Conservation (phyloP, 1,140 invertebrate species). For the Orchesella cincta region DNA sequence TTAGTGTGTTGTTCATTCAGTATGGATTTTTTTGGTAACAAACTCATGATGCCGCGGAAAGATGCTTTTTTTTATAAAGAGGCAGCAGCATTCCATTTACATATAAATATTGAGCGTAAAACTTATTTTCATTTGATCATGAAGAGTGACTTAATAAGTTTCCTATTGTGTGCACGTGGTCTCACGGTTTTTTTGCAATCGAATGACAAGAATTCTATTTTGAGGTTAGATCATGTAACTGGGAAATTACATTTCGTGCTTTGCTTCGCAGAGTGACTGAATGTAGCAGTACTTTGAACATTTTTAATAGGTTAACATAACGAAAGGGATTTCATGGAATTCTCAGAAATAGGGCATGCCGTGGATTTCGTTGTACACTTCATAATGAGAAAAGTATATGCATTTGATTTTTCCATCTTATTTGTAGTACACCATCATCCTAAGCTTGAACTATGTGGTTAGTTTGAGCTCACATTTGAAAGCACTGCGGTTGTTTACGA, state of each 20-base stretch:
- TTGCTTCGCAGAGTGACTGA: neutral
- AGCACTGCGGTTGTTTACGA: neutral
- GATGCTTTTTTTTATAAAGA: too few species aligned
- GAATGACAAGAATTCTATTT: conserved; percentile 11
- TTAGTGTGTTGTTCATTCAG: too few species aligned
- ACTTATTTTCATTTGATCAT: neutral
- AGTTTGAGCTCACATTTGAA: neutral
- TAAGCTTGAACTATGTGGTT: neutral
- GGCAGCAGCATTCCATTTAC: too few species aligned
- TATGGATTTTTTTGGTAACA: too few species aligned
- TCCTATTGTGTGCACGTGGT: neutral
- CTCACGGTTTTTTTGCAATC: neutral
- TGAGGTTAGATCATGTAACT: conserved; percentile 3
- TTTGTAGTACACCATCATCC: neutral
- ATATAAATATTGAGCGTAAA: too few species aligned
- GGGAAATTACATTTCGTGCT: conserved; percentile 4
- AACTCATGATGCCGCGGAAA: too few species aligned
- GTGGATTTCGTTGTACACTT: neutral
- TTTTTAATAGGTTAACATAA: neutral
- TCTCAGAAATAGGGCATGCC: neutral
- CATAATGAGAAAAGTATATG: neutral
- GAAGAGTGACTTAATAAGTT: neutral
- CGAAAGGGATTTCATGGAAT: neutral
- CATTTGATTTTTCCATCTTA: neutral
- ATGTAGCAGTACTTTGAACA: neutral